phyloP scores from a whole-genome alignment of 2,113 vertebrate species.

The Pseudonaja textilis region DNA sequence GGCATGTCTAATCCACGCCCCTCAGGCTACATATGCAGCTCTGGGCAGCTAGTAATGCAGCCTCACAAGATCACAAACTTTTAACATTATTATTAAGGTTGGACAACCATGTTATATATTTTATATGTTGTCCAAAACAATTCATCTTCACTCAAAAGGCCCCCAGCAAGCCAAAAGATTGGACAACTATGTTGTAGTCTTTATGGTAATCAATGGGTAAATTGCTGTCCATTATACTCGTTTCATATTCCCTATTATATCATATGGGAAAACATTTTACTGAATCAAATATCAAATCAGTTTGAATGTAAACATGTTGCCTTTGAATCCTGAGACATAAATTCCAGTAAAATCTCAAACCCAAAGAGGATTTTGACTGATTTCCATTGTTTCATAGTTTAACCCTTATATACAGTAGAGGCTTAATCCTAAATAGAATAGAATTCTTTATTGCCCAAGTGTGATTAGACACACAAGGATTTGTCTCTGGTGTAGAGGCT shows the following conservation, averaged over 20 bases:
- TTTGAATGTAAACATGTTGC: not conserved
- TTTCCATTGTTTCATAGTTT: not conserved
- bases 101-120: not conserved
- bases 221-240: not conserved
- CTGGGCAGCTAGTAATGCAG: not conserved
- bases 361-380: not conserved
- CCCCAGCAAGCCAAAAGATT: not conserved
- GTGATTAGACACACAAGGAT: not conserved
- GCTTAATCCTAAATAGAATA: not conserved
- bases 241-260: not conserved
- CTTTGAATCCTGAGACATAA: not conserved
- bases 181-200: not conserved
- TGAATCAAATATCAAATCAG: not conserved
- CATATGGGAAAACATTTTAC: not conserved
- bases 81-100: not conserved
- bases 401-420: not conserved
- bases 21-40: not conserved
- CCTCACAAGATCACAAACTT: not conserved
- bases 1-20: not conserved
- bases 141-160: not conserved
- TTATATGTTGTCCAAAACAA: not conserved
- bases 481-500: not conserved
- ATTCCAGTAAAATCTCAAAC: not conserved
- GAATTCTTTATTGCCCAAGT: not conserved
- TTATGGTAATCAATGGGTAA: not conserved